phyloP scores from a whole-genome alignment of 23 tunicate species.

The Ascidia mentula region DNA sequence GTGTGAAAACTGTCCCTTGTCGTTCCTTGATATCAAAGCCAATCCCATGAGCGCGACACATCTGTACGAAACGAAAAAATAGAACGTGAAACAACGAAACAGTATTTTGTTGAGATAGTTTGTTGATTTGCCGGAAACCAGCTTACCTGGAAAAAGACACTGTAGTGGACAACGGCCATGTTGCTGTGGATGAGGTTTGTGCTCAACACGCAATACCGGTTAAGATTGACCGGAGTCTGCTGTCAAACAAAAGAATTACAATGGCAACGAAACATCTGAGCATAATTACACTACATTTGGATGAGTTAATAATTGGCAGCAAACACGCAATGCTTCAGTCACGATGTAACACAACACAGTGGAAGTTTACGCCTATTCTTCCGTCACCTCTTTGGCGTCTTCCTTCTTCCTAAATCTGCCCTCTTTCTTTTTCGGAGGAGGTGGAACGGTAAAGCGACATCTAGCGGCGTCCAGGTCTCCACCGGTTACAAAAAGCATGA shows the following conservation, averaged over 20 bases:
- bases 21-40: constrained; percentile 93
- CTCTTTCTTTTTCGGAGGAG: constrained; percentile 60
- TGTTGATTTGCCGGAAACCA: no score
- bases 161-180: constrained; percentile 95
- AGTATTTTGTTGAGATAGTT: not conserved
- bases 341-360: no score
- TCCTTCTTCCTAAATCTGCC: constrained; percentile 63
- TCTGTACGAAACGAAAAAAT: constrained; percentile 22
- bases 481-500: constrained; percentile 70
- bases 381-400: constrained; percentile 3
- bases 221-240: constrained; percentile 56
- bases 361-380: no score
- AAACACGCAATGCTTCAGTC: no score
- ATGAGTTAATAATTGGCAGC: not conserved
- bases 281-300: no score
- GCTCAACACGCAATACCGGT: constrained; percentile 68
- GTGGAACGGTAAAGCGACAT: constrained; percentile 58
- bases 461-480: constrained; percentile 76
- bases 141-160: constrained; percentile 88
- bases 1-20: constrained; percentile 83
- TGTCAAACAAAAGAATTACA: no score
- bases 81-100: not conserved
- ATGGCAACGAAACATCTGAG: no score
- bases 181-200: constrained; percentile 75
- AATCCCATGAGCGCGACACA: constrained; percentile 93